phyloP scores from a whole-genome alignment of 2,113 vertebrate species.

The Talpa occidentalis region DNA sequence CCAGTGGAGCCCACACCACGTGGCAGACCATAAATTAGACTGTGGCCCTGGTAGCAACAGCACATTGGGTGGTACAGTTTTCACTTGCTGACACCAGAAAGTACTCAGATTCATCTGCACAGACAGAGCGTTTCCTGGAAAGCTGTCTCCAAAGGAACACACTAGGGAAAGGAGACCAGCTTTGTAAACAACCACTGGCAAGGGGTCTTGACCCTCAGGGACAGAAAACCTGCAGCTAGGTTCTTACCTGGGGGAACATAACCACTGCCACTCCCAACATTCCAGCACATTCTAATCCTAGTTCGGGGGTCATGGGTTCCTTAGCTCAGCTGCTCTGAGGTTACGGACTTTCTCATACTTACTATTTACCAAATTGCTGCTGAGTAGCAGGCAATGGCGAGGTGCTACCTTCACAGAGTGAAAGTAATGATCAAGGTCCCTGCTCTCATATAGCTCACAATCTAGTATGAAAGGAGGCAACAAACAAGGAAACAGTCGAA shows the following conservation, averaged over 20 bases:
- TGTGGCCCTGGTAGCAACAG: conserved; percentile 4
- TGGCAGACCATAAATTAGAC: not conserved
- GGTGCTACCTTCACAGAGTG: not conserved
- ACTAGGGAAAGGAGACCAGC: not conserved
- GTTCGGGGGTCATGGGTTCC: not conserved
- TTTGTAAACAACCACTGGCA: not conserved
- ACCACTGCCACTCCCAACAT: not conserved
- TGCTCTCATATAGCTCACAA: not conserved
- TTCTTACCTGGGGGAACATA: not conserved
- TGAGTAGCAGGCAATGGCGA: not conserved
- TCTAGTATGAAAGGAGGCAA: not conserved
- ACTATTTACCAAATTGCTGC: not conserved
- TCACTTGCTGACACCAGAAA: conserved; percentile 48
- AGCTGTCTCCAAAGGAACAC: not conserved
- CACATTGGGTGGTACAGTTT: not conserved
- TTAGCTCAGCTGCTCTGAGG: not conserved
- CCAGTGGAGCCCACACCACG: not conserved
- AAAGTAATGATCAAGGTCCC: not conserved
- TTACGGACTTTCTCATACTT: not conserved
- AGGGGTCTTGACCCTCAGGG: not conserved
- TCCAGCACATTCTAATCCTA: not conserved
- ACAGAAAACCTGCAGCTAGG: not conserved
- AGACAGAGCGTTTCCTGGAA: conserved; percentile 20
- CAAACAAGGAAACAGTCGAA: not conserved
- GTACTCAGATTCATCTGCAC: not conserved